Conservation (phyloP, 2,888 invertebrate species). For the Tetranychus truncatus region DNA sequence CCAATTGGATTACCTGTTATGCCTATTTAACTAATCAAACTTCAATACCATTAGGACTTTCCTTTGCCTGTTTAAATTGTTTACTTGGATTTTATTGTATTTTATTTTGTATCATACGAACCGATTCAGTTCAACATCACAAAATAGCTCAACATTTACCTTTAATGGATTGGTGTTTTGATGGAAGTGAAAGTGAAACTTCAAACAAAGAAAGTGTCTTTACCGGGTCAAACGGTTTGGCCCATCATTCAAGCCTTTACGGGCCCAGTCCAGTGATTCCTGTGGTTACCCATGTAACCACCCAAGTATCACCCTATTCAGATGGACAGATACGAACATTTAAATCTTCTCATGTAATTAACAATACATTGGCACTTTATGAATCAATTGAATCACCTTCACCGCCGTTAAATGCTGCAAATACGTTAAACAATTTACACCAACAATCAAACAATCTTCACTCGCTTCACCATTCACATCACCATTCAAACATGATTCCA, state of each 20-base stretch:
- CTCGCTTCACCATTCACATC: background rate
- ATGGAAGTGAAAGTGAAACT: background rate
- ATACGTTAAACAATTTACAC: background rate
- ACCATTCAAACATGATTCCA: background rate
- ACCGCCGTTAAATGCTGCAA: background rate
- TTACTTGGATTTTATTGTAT: background rate
- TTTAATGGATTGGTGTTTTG: background rate
- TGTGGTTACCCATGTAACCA: background rate
- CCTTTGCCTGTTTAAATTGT: background rate
- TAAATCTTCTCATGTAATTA: background rate
- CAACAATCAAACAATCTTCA: background rate
- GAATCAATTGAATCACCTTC: background rate
- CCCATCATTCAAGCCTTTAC: background rate
- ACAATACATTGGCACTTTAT: background rate
- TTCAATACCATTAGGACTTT: background rate
- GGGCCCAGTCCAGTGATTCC: background rate
- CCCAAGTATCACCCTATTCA: constrained; percentile 2
- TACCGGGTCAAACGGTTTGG: background rate
- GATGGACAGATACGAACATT: background rate
- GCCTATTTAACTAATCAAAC: background rate
- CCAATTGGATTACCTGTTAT: background rate
- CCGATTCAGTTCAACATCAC: constrained; percentile 4
- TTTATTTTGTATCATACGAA: background rate
- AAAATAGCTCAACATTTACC: background rate
- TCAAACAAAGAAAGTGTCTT: background rate